Conservation (phyloP, 2,888 invertebrate genomes). For the Crematogaster levior region DNA sequence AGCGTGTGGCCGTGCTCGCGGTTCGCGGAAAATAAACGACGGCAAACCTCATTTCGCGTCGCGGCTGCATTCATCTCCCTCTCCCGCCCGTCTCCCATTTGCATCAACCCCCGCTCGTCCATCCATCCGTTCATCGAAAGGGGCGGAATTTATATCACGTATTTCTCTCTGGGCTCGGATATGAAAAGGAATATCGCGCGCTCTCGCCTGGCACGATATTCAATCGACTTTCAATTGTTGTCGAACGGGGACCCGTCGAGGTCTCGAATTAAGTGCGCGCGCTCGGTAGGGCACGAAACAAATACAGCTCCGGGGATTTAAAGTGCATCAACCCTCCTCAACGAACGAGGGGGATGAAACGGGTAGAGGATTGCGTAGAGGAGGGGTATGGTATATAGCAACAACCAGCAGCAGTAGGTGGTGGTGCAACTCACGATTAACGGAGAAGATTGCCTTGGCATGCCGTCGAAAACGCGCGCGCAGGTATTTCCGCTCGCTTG, state of each 20-base stretch:
- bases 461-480: not conserved
- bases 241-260: slow-evolving; percentile 53
- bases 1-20: slow-evolving; percentile 30
- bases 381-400: not conserved
- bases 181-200: slow-evolving; percentile 47
- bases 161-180: slow-evolving; percentile 32
- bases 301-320: slow-evolving; percentile 59
- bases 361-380: not conserved
- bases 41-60: slow-evolving; percentile 44
- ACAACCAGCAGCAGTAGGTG: slow-evolving; percentile 26
- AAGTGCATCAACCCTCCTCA: slow-evolving; percentile 48
- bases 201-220: slow-evolving; percentile 14
- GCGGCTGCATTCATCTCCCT: slow-evolving; percentile 34
- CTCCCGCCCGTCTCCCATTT: not conserved
- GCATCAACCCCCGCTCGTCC: not conserved
- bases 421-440: slow-evolving; percentile 15
- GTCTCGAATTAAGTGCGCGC: slow-evolving; percentile 61
- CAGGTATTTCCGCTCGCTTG: not conserved
- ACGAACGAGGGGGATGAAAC: not conserved
- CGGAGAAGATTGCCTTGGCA: slow-evolving; percentile 1
- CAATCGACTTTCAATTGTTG: slow-evolving; percentile 63
- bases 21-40: slow-evolving; percentile 44
- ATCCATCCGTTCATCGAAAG: slow-evolving; percentile 19
- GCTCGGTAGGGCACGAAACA: slow-evolving; percentile 64
- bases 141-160: slow-evolving; percentile 45